Evolutionary conservation across 2,888 invertebrate species (phyloP).

Genomic region (Phyto melanocephala): DNA sequence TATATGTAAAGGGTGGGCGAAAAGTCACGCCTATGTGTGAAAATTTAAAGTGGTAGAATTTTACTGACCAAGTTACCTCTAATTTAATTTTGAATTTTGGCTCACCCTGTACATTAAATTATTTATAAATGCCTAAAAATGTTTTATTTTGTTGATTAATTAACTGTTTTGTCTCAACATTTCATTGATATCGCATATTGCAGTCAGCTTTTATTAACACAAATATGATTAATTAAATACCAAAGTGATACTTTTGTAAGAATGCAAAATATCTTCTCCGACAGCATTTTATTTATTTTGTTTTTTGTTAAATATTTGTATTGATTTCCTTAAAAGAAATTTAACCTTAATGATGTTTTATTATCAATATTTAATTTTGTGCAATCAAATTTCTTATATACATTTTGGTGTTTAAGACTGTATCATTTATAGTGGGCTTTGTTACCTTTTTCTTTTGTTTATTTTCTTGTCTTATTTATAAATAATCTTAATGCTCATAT

Average conservation of each 20-base stretch:
- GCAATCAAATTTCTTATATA: not conserved
- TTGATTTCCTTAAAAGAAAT: conserved; percentile 13
- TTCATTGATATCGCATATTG: conserved; percentile 6
- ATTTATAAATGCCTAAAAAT: too few relatives aligned
- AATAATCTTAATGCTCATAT: conserved; percentile 71
- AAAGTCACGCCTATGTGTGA: too few relatives aligned
- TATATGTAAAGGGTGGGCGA: too few relatives aligned
- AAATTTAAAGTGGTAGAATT: too few relatives aligned
- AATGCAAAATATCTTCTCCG: conserved; percentile 33
- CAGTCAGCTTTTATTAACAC: too few relatives aligned
- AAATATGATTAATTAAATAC: conserved; percentile 32
- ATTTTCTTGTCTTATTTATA: conserved; percentile 58
- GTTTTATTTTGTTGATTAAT: conserved; percentile 34
- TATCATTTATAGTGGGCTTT: conserved; percentile 30
- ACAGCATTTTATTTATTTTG: not conserved
- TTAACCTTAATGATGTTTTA: conserved; percentile 39
- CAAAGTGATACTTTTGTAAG: not conserved
- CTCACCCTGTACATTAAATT: too few relatives aligned
- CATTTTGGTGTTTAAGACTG: not conserved
- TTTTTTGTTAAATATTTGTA: not conserved
- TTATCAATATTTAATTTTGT: conserved; percentile 23
- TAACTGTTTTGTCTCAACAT: conserved; percentile 41
- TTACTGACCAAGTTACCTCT: too few relatives aligned
- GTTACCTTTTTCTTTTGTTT: not conserved
- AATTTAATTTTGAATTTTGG: too few relatives aligned